Conservation (phyloP, 1,140 invertebrate genomes). For the Drosophila leontia region DNA sequence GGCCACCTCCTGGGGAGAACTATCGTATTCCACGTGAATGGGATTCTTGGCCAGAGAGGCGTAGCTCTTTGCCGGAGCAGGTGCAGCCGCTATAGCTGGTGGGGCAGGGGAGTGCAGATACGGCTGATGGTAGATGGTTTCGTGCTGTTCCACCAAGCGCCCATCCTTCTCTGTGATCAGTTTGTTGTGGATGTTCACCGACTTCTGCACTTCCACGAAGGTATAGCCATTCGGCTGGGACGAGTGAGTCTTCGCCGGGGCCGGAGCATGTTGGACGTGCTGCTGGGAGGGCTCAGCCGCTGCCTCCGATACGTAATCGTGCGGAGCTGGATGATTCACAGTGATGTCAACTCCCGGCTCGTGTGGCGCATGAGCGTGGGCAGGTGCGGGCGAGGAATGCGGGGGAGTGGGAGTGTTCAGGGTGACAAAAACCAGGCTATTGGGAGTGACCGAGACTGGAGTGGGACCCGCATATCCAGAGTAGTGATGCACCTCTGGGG, state of each 20-base stretch:
- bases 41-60: constrained; percentile 65
- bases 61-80: constrained; percentile 33
- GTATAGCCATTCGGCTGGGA: constrained; percentile 84
- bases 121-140: constrained; percentile 74
- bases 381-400: constrained; percentile 10
- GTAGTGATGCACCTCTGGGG: constrained; percentile 9
- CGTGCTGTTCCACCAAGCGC: constrained; percentile 72
- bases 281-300: constrained; percentile 62
- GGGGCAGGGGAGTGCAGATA: constrained; percentile 36
- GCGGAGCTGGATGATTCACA: constrained; percentile 45
- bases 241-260: not conserved
- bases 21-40: constrained; percentile 73
- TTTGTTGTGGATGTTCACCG: constrained; percentile 85
- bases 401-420: constrained; percentile 52
- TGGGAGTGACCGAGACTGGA: constrained; percentile 27
- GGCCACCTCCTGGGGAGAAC: constrained; percentile 58
- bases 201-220: constrained; percentile 87
- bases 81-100: not conserved
- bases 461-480: constrained; percentile 49
- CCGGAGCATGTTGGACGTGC: constrained; percentile 43
- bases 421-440: constrained; percentile 67
- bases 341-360: constrained; percentile 16
- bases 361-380: not conserved
- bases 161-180: constrained; percentile 81
- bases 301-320: constrained; percentile 70